Base-by-base conservation (phyloP, 2,888 invertebrate genomes). In the Idaea aversata region DNA sequence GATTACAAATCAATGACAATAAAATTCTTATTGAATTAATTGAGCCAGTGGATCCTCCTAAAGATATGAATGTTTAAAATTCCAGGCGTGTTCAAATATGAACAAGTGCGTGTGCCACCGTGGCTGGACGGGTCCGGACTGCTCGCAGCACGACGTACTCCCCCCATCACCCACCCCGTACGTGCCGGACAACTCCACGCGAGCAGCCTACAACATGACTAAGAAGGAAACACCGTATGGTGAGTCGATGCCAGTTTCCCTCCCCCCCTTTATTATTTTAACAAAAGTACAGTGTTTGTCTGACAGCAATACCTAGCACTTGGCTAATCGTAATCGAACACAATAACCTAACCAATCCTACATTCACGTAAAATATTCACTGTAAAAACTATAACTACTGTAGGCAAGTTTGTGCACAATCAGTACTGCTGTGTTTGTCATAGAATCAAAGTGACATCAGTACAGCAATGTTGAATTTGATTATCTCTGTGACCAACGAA, bases 211-310 rank as follows among this genome's bases (percentile, higher is more conserved):
- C 86, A 92, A 93, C 80, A 96, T 97, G 96, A 95, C 95, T 87
- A 97, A 96, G 92, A 97, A 97, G 94, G 97, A 97, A 94, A 97
- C 97, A 94, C 97, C 97, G 94, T 97, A 97, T 96, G 97, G 97
- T 97, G 96, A 95, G 97, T 94, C 86, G 70, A 83, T 70, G 72
- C 88, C 90, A 83, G 84, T 89, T 70, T 67, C 63, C 61, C 38
- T 15, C 16, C 16, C 7, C 13, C 5, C 25, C 10, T 59, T 16
- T 15, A 16, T 10, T 59, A 25, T 4, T 15, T 16, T 15, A 16
- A 5, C 34, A 57, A 15, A 25, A 25, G 25, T 25, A 25, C 1
- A 25, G 25, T 4, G 36, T 36, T 36, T 6, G 13, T 47, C 47
- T 47, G 47, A 47, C 47, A 47, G 47, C 10, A 36, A 5, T 36